A percentile compares a stretch with the other conserved stretches of the same genome.
phyloP scores from a whole-genome alignment of 2,888 invertebrate species.

The Drosophila quinaria region DNA sequence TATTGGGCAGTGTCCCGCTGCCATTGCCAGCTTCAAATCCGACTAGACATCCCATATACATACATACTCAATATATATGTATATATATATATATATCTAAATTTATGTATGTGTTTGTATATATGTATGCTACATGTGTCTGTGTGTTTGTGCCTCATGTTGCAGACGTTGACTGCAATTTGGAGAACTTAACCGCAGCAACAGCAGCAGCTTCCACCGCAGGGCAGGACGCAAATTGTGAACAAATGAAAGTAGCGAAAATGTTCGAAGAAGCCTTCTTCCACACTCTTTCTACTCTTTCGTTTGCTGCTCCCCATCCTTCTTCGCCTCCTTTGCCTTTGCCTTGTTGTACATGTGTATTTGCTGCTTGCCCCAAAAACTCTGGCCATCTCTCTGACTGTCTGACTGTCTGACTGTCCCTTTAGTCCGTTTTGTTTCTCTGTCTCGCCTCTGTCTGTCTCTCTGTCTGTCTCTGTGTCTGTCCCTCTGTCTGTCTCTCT shows the following conservation, averaged over 20 bases:
- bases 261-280: conserved; percentile 40
- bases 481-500: conserved; percentile 1
- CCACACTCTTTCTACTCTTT: not conserved
- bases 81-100: conserved; percentile 3
- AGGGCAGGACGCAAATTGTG: conserved; percentile 78
- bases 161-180: conserved; percentile 76
- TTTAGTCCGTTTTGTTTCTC: conserved; percentile 2
- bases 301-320: not conserved
- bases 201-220: conserved; percentile 61
- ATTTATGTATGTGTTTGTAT: not conserved
- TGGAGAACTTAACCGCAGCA: conserved; percentile 75
- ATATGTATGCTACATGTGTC: conserved; percentile 7
- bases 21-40: conserved; percentile 30
- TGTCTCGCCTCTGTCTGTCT: conserved; percentile 5
- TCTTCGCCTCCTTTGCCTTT: not conserved
- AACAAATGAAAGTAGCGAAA: conserved; percentile 78
- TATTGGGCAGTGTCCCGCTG: conserved; percentile 64
- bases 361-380: conserved; percentile 24
- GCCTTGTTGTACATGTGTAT: conserved; percentile 61
- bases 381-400: conserved; percentile 12
- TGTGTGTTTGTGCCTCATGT: conserved; percentile 48
- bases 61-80: too few species aligned
- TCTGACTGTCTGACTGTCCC: conserved; percentile 15
- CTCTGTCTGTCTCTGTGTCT: conserved; percentile 14
- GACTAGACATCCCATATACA: conserved; percentile 24